Evolutionary conservation across 2,888 invertebrate species (phyloP).

Genomic region (Trilocha varians): DNA sequence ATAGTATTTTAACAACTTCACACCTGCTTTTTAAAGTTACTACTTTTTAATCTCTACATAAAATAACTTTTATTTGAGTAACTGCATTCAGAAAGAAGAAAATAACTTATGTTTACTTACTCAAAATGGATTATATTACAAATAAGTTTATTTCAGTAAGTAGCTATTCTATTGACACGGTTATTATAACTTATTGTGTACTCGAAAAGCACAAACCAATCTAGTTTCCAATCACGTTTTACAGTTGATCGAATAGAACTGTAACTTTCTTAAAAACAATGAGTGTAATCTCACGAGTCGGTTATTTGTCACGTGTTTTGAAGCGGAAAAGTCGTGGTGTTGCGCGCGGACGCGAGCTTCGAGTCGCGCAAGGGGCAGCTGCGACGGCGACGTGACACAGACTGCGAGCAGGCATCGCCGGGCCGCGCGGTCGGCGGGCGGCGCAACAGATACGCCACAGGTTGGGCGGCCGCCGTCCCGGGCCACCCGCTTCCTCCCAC

Average conservation of each 20-base stretch:
- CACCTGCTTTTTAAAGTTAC: no score
- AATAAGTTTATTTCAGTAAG: no score
- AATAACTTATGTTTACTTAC: no score
- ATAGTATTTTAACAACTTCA: no score
- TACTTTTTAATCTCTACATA: no score
- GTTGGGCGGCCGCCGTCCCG: conserved; percentile 66
- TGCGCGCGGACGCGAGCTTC: conserved; percentile 17
- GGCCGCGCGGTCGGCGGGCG: conserved; percentile 33
- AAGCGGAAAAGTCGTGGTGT: conserved; percentile 36
- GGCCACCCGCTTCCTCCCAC: conserved; percentile 35
- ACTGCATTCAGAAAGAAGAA: no score
- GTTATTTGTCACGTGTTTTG: conserved; percentile 39
- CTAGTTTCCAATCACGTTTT: not conserved
- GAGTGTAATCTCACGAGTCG: not conserved
- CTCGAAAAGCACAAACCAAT: no score
- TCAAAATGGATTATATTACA: no score
- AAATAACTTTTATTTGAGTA: no score
- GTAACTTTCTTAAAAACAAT: not conserved
- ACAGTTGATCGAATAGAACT: not conserved
- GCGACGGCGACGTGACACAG: conserved; percentile 22
- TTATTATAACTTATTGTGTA: no score
- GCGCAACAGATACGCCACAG: conserved; percentile 72
- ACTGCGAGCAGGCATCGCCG: conserved; percentile 24
- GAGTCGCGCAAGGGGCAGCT: conserved; percentile 17
- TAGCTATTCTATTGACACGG: no score